Evolutionary conservation across 2,113 vertebrate genomes (phyloP).

Genomic region (Rynchops niger): DNA sequence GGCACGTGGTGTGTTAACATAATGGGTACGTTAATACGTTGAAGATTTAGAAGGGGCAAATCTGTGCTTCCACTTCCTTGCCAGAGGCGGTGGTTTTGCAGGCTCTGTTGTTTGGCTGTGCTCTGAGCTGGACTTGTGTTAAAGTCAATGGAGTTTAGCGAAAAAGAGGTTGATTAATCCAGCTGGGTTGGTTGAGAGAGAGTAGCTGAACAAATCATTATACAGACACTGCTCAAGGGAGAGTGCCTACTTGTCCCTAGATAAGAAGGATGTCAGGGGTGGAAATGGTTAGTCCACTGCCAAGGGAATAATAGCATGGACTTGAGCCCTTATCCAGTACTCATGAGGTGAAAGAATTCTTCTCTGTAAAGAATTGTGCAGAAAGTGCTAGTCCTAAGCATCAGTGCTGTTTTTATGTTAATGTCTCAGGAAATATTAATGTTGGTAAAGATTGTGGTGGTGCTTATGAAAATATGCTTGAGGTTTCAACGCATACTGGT

Average conservation of each 20-base stretch:
- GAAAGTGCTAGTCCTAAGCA: neutral
- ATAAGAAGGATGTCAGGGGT: neutral
- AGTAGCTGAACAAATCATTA: neutral
- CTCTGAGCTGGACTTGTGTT: neutral
- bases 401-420: neutral
- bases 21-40: neutral
- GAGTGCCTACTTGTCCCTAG: neutral
- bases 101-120: neutral
- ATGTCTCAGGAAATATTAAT: neutral
- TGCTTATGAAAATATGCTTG: neutral
- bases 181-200: neutral
- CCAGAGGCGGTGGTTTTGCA: neutral
- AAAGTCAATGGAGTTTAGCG: neutral
- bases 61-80: neutral
- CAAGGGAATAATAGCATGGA: neutral
- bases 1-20: accelerated
- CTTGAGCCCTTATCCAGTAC: neutral
- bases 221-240: neutral
- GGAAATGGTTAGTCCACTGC: neutral
- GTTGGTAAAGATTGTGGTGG: neutral
- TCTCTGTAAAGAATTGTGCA: neutral
- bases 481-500: neutral
- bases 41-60: neutral
- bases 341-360: neutral
- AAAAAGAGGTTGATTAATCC: neutral